A percentile compares a stretch with the other conserved stretches of the same genome.
Evolutionary conservation across 2,797 vertebrate genomes (phyloP).

Genomic region (Glyptemys insculpta): DNA sequence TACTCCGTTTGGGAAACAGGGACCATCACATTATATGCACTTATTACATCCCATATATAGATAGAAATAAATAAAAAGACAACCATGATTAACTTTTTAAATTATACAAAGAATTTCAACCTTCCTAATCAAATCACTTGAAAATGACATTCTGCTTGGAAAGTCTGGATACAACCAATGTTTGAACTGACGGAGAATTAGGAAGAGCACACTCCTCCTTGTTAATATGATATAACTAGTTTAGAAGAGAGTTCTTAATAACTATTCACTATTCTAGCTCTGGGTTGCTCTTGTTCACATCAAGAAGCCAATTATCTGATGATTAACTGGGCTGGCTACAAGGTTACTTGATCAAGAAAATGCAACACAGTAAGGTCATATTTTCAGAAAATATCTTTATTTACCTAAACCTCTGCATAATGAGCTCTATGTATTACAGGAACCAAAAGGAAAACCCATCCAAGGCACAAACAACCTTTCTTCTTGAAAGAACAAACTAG

Average conservation of each 20-base stretch:
- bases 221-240: background rate
- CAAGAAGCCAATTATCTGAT: slow-evolving; percentile 52
- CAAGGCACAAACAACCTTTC: background rate
- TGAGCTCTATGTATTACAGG: slow-evolving; percentile 10
- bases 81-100: background rate
- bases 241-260: slow-evolving; percentile 27
- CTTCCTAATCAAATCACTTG: background rate
- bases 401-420: slow-evolving; percentile 3
- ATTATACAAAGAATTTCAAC: background rate
- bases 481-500: background rate
- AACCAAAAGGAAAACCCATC: background rate
- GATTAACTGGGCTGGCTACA: background rate
- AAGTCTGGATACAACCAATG: background rate
- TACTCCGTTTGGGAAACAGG: background rate
- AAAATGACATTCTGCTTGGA: background rate
- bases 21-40: background rate
- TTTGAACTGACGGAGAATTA: background rate
- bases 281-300: slow-evolving; percentile 48
- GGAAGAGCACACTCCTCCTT: background rate
- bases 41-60: background rate
- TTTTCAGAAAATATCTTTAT: slow-evolving; percentile 24
- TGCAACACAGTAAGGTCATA: background rate
- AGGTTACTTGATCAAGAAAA: slow-evolving; percentile 15
- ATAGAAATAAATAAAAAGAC: background rate
- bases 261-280: slow-evolving; percentile 38